phyloP scores from a whole-genome alignment of 2,113 vertebrate species.

The Cariama cristata region DNA sequence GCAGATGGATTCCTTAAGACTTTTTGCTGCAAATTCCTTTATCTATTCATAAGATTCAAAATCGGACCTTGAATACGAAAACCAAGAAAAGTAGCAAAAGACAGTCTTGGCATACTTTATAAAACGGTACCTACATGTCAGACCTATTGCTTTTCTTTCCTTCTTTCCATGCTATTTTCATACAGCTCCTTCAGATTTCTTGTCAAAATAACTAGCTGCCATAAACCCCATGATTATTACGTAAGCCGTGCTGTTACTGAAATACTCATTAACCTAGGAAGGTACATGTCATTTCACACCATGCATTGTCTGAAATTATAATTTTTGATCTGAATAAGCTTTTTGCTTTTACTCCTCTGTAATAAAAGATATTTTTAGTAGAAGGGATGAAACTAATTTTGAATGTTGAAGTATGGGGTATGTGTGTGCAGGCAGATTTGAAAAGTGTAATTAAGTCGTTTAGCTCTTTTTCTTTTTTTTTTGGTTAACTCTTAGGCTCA shows the following conservation, averaged over 20 bases:
- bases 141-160: slow-evolving; percentile 45
- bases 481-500: neutral
- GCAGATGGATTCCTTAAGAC: neutral
- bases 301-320: slow-evolving; percentile 61
- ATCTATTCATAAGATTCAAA: neutral
- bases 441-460: slow-evolving; percentile 65
- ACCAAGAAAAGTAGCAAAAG: neutral
- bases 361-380: slow-evolving; percentile 66
- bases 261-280: slow-evolving; percentile 65
- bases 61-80: neutral
- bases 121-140: slow-evolving; percentile 10
- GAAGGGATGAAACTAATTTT: slow-evolving; percentile 45
- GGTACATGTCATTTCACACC: slow-evolving; percentile 65
- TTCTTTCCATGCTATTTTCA: slow-evolving; percentile 50
- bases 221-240: slow-evolving; percentile 64
- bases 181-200: slow-evolving; percentile 33
- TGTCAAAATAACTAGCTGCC: slow-evolving; percentile 67
- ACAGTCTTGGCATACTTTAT: neutral
- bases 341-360: slow-evolving; percentile 54
- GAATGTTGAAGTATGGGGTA: slow-evolving; percentile 21
- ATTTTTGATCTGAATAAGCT: slow-evolving; percentile 61
- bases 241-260: slow-evolving; percentile 43
- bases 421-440: slow-evolving; percentile 32
- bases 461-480: slow-evolving; percentile 5
- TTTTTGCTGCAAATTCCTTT: neutral